These are phyloP conservation scores for Phalera bucephala DNA, from an alignment of 2,888 invertebrate genomes.

Conservation along the genomic window DNA sequence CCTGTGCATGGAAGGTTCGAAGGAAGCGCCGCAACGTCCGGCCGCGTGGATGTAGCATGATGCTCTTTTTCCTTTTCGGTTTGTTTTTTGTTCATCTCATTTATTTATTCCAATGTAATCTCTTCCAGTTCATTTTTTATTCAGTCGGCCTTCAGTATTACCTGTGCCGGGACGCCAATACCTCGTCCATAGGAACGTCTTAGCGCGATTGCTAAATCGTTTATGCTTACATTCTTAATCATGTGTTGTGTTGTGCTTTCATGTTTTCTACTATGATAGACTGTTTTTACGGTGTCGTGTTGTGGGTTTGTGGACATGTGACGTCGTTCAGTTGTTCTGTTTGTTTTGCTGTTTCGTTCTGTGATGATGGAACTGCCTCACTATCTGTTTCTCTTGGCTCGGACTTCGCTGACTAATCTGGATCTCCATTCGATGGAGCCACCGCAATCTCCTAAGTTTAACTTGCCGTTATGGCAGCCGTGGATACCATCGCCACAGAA, in stretches of 20 bases:
- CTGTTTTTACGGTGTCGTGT: constrained; percentile 14
- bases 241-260: constrained; percentile 13
- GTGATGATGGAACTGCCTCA: constrained; percentile 79
- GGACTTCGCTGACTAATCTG: constrained; percentile 61
- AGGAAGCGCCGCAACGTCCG: constrained; percentile 83
- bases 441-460: constrained; percentile 78
- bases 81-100: constrained; percentile 83
- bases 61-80: constrained; percentile 77
- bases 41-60: constrained; percentile 81
- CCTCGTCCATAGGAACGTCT: constrained; percentile 51
- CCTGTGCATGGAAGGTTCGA: constrained; percentile 70
- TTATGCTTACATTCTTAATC: constrained; percentile 11
- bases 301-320: constrained; percentile 37
- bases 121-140: constrained; percentile 82
- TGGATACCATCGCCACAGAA: constrained; percentile 70
- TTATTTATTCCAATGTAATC: constrained; percentile 84
- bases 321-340: constrained; percentile 23
- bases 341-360: constrained; percentile 37
- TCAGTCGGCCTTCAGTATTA: constrained; percentile 82
- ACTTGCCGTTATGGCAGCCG: constrained; percentile 77
- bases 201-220: constrained; percentile 42
- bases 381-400: constrained; percentile 69
- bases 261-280: constrained; percentile 19
- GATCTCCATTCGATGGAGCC: constrained; percentile 72
- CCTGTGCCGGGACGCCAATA: constrained; percentile 77